Base-by-base conservation (phyloP, 2,113 vertebrate genomes). In the Syngnathoides biaculeatus region DNA sequence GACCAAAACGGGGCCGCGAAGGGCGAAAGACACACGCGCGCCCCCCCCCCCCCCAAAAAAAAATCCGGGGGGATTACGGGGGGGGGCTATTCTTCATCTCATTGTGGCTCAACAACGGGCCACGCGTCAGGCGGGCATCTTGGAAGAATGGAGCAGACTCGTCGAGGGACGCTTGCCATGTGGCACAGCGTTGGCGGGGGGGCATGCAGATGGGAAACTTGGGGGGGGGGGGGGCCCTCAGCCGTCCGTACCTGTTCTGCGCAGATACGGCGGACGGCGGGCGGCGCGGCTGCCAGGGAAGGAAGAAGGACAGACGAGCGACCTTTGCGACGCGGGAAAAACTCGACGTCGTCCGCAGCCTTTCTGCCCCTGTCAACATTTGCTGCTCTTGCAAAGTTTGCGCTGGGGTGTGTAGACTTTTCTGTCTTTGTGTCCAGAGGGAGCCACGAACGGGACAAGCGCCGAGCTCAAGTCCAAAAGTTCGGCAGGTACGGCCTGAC, bases 91-190 rank as follows among this genome's bases (percentile, higher is more conserved):
- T 93, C 87, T 93, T 87, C 80, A 80, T 84, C 87, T 91, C 87
- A 93, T 92, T 92, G 92, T 93, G 88, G 85, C 86, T 86, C 84
- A 86, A 90, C 89, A 92, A 91, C 91, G 90, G 90, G 86, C 88
- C 69, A 79, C 77, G 87, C 30, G 88, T 83, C 85, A 86, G 78
- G 84, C 87, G 86, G 84, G 86, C 85, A 78, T 81, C 83, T 80
- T 73, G 74, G 79, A 93, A 93, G 92, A 93, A 93, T 93, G 90
- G 92, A 93, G 83, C 92, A 93, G 92, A 92, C 86, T 90, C 77
- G 83, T 80, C 75, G 78, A 90, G 91, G 92, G 92, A 92, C 84
- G 74, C 75, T 78, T 92, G 92, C 92, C 92, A 93, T 91, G 90
- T 90, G 90, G 88, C 91, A 90, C 82, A 84, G 87, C 11, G 14